phyloP scores from a whole-genome alignment of 2,113 vertebrate species.

The Heterotilapia buettikoferi region DNA sequence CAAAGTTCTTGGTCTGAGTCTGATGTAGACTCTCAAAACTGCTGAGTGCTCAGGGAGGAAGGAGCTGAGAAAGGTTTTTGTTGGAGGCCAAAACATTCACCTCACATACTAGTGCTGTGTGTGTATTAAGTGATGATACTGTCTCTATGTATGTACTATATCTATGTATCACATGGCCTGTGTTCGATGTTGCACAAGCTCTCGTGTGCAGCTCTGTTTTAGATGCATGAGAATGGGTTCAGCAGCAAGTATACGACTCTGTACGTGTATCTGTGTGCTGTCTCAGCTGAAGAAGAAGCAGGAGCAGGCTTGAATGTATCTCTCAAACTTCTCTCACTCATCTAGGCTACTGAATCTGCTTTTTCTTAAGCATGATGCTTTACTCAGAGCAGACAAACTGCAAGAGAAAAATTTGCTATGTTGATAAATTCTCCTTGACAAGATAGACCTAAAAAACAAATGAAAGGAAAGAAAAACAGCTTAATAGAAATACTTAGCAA shows the following conservation, averaged over 20 bases:
- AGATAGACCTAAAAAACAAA: background rate
- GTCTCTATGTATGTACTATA: no score
- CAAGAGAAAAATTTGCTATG: background rate
- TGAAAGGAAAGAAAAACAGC: background rate
- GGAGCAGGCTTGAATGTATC: background rate
- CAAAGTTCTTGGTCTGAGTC: background rate
- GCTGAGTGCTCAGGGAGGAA: background rate
- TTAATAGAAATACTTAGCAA: background rate
- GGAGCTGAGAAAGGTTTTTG: background rate
- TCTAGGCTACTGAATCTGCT: background rate
- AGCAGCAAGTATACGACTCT: background rate
- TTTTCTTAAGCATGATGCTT: background rate
- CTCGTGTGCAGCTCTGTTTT: background rate
- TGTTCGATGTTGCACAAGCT: background rate
- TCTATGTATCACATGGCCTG: background rate
- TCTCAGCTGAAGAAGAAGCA: background rate
- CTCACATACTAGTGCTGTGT: background rate
- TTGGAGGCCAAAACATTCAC: constrained; percentile 5
- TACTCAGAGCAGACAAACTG: background rate
- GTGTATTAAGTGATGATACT: background rate
- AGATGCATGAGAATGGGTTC: background rate
- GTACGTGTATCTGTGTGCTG: background rate
- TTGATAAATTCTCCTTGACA: background rate
- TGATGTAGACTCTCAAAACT: background rate
- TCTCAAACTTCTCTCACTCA: background rate